Base-by-base conservation (phyloP, 2,888 invertebrate genomes). In the Pseudanteris insignis region DNA sequence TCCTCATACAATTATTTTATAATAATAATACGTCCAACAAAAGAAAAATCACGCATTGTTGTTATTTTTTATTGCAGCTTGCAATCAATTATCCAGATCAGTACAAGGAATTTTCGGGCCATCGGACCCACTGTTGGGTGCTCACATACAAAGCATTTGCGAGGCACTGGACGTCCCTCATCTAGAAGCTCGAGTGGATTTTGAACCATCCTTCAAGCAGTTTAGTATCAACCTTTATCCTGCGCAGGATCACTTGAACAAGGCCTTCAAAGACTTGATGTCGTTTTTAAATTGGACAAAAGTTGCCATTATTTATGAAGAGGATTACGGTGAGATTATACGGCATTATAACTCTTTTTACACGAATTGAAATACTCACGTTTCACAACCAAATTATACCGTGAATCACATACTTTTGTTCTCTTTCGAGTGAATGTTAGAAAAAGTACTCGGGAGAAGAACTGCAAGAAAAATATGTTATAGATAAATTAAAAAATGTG, bases 281-380 rank as follows among this genome's bases (percentile, higher is more conserved):
- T 83, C 87, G 6, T 92, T 92, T 77, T 86, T 95, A 59, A 93
- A 94, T 77, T 96, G 96, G 96, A 92, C 92, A 1, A 88, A 89
- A 75, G 92, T 96, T 72, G 95, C 94, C 0, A 89, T 97, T 47
- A 88, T 97, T 32, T 96, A 96, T 74, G 96, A 97, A 75, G 93
- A 96, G 72, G 94, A 94, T 70, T 88, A 89, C 75, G 92, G 93
- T 92, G 74, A 84, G 85, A 71, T 40, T 12, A 7, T 11, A 32
- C 24, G 26, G 25, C n/a, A 3, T 25, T 37, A n/a, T 38, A 53
- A 38, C 32, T 24, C 44, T 33, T 30, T 30, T 43, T 30, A 18
- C 18, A 30, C 11, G 18, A 47, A 24, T 29, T 36, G 28, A 15
- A 18, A 37, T 7, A 6, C n/a, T 21, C 14, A 2, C 7, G 7